Evolutionary conservation across 2,113 vertebrate species (phyloP), one percentile per base, ranked within the genome.

Genomic region (Nycticryphes semicollaris): DNA sequence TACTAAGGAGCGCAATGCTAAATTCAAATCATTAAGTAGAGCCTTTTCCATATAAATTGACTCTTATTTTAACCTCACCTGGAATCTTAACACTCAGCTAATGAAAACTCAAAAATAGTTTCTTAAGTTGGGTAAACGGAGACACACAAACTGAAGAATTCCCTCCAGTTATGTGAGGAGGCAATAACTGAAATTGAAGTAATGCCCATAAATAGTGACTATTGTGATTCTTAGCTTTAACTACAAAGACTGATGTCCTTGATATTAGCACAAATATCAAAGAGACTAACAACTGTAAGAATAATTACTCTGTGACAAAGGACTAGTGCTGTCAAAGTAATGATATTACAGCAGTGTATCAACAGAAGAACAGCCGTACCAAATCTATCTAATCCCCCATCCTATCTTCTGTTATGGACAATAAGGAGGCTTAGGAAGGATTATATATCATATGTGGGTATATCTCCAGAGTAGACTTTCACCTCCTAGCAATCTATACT

Each of bases 321-420:
- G 39, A 64, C 74, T 64, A 39, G 69, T 45, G 66, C 77, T 94
- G 84, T 96, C 95, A 91, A 76, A 96, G 89, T 89, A 91, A 84
- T 68, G 77, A 95, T 96, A 97, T 97, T 96, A 70, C 80, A 84
- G 84, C 87, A 91, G 84, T 96, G 77, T 72, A 97, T 97, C 96
- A 97, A 75, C 51, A 87, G 91, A 93, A 86, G 76, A 96, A 95
- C 30, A 72, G 87, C 33, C 33, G 56, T 31, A 94, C 57, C 84
- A 87, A 87, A 73, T 76, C 80, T 84, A 4, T 87, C 74, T 87
- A 64, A 91, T 62, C 77, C 66, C 73, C 66, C 37, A 79, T 2
- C 14, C 57, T 87, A 35, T 79, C 81, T 91, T 80, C 74, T 79
- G 48, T 82, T 89, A 72, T 6, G 50, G 57, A 43, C 89, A 96